A percentile compares a stretch with the other conserved stretches of the same genome.
phyloP scores from a whole-genome alignment of 2,888 invertebrate species.

The Spisula subtruncata region DNA sequence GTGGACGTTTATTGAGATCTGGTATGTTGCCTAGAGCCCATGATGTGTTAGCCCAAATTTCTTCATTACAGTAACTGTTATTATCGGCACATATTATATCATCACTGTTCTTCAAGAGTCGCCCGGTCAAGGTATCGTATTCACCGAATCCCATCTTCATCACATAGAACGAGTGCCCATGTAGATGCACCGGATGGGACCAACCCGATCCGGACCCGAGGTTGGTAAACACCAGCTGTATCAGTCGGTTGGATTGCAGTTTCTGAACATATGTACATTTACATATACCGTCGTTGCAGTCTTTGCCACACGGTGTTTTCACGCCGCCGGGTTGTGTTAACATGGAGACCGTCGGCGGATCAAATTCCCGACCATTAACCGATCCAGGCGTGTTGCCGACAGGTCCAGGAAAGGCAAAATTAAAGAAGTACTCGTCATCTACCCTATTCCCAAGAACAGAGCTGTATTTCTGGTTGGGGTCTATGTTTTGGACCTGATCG shows the following conservation, averaged over 20 bases:
- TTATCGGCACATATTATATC: slow-evolving; percentile 54
- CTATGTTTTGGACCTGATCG: slow-evolving; percentile 57
- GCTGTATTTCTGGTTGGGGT: slow-evolving; percentile 37
- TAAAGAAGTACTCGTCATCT: slow-evolving; percentile 69
- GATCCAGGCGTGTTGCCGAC: slow-evolving; percentile 70
- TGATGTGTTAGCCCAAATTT: slow-evolving; percentile 49
- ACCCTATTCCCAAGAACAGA: slow-evolving; percentile 30
- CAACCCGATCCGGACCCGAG: slow-evolving; percentile 72
- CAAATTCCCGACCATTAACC: slow-evolving; percentile 71
- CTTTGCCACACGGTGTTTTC: slow-evolving; percentile 35
- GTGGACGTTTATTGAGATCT: slow-evolving; percentile 65
- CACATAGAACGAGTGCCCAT: slow-evolving; percentile 81
- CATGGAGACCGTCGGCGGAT: slow-evolving; percentile 57
- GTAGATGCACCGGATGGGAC: slow-evolving; percentile 81
- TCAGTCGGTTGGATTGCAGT: slow-evolving; percentile 33
- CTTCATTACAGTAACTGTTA: slow-evolving; percentile 50
- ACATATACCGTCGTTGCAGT: slow-evolving; percentile 65
- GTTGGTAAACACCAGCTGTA: slow-evolving; percentile 33
- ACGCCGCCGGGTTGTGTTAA: slow-evolving; percentile 60
- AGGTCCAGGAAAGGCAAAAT: slow-evolving; percentile 76
- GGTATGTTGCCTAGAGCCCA: slow-evolving; percentile 58
- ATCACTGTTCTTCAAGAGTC: background rate
- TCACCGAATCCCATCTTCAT: slow-evolving; percentile 52
- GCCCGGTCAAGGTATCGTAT: slow-evolving; percentile 25
- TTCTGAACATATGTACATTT: slow-evolving; percentile 71